phyloP scores from a whole-genome alignment of 2,797 vertebrate genomes.

The Premnoplex brunnescens region DNA sequence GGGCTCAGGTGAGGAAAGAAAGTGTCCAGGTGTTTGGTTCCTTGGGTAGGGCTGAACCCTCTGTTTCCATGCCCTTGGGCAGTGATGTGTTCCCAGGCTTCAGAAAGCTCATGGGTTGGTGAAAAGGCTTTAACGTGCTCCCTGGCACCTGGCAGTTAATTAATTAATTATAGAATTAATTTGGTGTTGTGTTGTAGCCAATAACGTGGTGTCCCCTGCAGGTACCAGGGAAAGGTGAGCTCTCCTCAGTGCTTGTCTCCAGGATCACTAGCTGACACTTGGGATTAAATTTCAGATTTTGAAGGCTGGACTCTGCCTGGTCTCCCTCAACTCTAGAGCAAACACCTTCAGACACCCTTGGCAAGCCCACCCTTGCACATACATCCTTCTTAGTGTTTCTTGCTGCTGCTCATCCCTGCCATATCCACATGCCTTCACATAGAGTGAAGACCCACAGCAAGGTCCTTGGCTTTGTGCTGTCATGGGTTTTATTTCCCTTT shows the following conservation, averaged over 20 bases:
- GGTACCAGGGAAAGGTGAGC: background rate
- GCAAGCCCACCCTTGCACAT: background rate
- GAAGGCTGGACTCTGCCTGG: background rate
- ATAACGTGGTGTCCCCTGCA: background rate
- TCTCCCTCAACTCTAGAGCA: background rate
- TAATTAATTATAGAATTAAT: slow-evolving; percentile 21
- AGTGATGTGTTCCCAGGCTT: background rate
- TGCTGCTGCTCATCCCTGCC: background rate
- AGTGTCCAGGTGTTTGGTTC: background rate
- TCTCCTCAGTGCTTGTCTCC: background rate
- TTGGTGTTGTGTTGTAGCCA: background rate
- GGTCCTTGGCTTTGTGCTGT: background rate
- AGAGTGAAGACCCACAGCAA: background rate
- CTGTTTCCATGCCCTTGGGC: background rate
- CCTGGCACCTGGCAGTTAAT: background rate
- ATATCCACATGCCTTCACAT: fast-evolving
- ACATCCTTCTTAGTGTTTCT: background rate
- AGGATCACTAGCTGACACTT: background rate
- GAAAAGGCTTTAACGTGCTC: background rate
- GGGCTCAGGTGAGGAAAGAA: background rate
- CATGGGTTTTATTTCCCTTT: background rate
- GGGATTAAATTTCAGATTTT: slow-evolving; percentile 2
- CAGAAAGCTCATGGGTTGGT: background rate
- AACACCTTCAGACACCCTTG: background rate
- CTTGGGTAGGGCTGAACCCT: background rate